Evolutionary conservation across 2,888 invertebrate species (phyloP), one percentile per base, ranked within the genome.

Genomic region (Reticulitermes lucifugus): DNA sequence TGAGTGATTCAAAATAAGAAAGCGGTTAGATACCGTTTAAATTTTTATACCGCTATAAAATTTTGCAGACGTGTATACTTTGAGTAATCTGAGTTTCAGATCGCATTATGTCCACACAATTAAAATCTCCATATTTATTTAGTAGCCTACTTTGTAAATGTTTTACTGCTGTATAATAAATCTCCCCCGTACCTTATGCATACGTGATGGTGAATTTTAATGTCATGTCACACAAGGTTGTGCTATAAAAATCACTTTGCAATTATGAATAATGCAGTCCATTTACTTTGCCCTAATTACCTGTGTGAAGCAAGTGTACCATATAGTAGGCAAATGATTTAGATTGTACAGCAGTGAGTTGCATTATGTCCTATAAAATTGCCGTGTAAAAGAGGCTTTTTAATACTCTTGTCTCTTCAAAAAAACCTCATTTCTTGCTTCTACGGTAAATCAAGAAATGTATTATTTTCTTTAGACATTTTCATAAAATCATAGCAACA

Each of bases 71-170:
- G n/a, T 65, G 25, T 25, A 65, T 25, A 6, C 7, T 14, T 6
- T 12, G 25, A 65, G 65, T 65, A 65, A 65, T 65, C 65, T 65
- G 65, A 12, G n/a, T 65, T 35, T 73, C 73, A 35, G 29, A 59
- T 80, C 60, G 22, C 65, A 81, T 65, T 65, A 46, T 81, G 81
- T 81, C 81, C 41, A 81, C 55, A 81, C 81, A 81, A 81, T 81
- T 81, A 65, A 65, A 81, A 81, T 81, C 81, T 81, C 43, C 70
- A 81, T 81, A 65, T 81, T 55, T 81, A 81, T 25, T 70, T 70
- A 81, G 41, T 60, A 35, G 35, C 35, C 35, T 35, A 81, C 25
- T 55, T 41, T 7, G 65, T 81, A 65, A 77, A 77, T 46, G 46
- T 77, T 77, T 77, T 77, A 77, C n/a, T 10, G 70, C 65, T 46